Percentiles rank a stretch among this genome's conserved stretches.
Conservation (phyloP, 2,113 vertebrate species). For the Tinamus guttatus region DNA sequence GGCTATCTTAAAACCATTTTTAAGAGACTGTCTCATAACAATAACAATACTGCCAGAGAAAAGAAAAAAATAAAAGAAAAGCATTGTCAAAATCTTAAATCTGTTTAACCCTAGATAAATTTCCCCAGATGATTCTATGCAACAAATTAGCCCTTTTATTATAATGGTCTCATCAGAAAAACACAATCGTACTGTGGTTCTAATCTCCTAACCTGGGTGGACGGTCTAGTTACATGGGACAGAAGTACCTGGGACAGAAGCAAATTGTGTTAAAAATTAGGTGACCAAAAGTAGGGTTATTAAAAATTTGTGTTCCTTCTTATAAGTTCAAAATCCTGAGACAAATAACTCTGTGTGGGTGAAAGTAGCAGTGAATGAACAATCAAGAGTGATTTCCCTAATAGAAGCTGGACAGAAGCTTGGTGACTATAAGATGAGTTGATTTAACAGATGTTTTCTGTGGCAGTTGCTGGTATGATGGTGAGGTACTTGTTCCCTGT, state of each 20-base stretch:
- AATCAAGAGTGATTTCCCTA: background rate
- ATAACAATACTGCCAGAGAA: accelerated
- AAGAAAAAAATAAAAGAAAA: accelerated
- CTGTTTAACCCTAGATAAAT: background rate
- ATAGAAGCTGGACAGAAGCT: background rate
- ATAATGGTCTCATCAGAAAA: background rate
- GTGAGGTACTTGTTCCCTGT: background rate
- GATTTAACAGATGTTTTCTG: background rate
- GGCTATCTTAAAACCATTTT: background rate
- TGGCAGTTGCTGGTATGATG: background rate
- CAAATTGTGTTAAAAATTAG: background rate
- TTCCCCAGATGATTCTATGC: background rate
- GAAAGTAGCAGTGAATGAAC: background rate
- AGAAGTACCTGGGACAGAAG: background rate
- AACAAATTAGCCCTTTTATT: background rate
- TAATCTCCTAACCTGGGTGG: background rate
- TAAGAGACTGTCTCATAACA: background rate
- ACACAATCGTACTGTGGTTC: accelerated
- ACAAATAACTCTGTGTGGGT: background rate
- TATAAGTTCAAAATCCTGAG: background rate
- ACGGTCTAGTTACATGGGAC: background rate
- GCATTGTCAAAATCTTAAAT: background rate
- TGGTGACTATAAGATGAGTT: background rate
- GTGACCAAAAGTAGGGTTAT: background rate
- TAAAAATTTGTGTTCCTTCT: no score